These are phyloP conservation scores for Argyresthia goedartella DNA, from an alignment of 2,888 invertebrate genomes.

Conservation along the genomic window DNA sequence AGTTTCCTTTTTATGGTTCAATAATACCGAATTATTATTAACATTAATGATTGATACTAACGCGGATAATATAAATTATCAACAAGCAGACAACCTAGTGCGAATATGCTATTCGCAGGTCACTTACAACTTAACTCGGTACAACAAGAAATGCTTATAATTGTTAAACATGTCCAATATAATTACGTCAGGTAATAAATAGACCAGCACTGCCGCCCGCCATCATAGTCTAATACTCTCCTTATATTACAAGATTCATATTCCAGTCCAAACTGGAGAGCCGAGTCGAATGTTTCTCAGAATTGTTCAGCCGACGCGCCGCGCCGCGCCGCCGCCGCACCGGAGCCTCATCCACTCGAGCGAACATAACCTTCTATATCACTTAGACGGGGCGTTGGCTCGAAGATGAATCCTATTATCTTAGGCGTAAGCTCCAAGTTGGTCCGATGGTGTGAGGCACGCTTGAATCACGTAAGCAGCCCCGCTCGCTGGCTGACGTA, in stretches of 20 bases:
- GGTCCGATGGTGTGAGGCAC: slow-evolving; percentile 33
- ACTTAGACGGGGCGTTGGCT: slow-evolving; percentile 29
- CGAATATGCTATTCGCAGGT: too few species aligned
- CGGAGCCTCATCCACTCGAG: slow-evolving; percentile 69
- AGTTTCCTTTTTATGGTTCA: too few species aligned
- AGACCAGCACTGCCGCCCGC: neutral
- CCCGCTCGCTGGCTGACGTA: slow-evolving; percentile 66
- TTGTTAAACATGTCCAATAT: neutral
- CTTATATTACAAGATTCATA: slow-evolving; percentile 48
- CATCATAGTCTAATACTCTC: too few species aligned
- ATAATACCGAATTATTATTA: too few species aligned
- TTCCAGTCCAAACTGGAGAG: slow-evolving; percentile 64
- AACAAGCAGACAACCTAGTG: too few species aligned
- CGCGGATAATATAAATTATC: too few species aligned
- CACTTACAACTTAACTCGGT: too few species aligned
- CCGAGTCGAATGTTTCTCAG: slow-evolving; percentile 58
- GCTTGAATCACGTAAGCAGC: slow-evolving; percentile 67
- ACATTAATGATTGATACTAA: too few species aligned
- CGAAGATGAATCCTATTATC: slow-evolving; percentile 34
- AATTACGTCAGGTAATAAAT: neutral
- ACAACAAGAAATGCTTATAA: too few species aligned
- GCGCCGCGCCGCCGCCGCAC: slow-evolving; percentile 60
- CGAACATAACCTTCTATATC: slow-evolving; percentile 67
- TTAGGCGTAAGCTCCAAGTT: slow-evolving; percentile 42
- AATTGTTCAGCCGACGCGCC: slow-evolving; percentile 66